Evolutionary conservation across 2,113 vertebrate species (phyloP).

Genomic region (Phasianus colchicus): DNA sequence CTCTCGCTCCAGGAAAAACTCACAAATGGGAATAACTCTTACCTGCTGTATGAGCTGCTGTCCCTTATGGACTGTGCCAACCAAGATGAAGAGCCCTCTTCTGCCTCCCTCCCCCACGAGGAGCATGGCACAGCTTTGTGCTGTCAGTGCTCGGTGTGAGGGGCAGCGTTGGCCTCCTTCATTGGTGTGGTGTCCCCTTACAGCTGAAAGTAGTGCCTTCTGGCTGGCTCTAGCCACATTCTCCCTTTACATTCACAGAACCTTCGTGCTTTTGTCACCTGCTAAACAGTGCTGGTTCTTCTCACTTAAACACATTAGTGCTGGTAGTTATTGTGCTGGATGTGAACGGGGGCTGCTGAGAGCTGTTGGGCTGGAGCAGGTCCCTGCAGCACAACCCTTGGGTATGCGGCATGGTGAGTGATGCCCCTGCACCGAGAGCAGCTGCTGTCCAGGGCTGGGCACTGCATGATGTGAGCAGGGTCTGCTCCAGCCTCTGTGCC

Average conservation of each 20-base stretch:
- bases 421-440: accelerated
- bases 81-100: not conserved
- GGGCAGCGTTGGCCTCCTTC: accelerated
- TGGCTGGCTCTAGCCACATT: not conserved
- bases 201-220: not conserved
- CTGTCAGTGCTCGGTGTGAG: not conserved
- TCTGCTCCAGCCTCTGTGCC: not conserved
- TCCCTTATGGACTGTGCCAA: not conserved
- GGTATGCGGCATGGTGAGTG: accelerated
- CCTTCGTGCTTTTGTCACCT: not conserved
- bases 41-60: not conserved
- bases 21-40: conserved; percentile 56
- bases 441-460: not conserved
- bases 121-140: not conserved
- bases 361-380: not conserved
- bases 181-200: accelerated
- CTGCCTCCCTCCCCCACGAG: not conserved
- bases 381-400: not conserved
- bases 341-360: not conserved
- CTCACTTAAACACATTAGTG: not conserved
- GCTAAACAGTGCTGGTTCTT: not conserved
- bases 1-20: conserved; percentile 64
- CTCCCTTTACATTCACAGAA: not conserved
- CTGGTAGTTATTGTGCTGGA: not conserved
- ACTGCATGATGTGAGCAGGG: no score